Conservation (phyloP, 2,888 invertebrate genomes). For the Chrysomela aeneicollis region DNA sequence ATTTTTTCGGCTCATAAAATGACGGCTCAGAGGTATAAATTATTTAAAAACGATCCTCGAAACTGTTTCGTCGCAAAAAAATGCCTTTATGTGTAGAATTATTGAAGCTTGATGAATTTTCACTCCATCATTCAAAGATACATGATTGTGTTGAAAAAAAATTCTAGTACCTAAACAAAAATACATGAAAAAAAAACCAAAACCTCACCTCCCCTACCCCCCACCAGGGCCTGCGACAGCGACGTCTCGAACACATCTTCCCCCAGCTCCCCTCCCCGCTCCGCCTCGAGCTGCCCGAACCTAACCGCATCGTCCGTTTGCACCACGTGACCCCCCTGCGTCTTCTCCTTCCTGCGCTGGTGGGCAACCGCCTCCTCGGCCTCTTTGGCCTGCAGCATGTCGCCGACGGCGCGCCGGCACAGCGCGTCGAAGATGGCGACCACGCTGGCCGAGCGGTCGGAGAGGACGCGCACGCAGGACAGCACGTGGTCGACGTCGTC, state of each 20-base stretch:
- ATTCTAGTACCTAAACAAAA: too few relatives aligned
- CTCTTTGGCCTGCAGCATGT: conserved; percentile 83
- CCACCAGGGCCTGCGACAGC: conserved; percentile 87
- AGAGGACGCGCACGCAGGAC: conserved; percentile 78
- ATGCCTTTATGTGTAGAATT: too few relatives aligned
- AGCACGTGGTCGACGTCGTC: conserved; percentile 93
- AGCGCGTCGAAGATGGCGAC: conserved; percentile 75
- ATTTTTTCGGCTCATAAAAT: too few relatives aligned
- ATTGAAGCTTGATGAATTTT: too few relatives aligned
- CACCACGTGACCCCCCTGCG: conserved; percentile 71
- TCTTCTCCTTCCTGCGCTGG: conserved; percentile 72
- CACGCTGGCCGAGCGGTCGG: conserved; percentile 73
- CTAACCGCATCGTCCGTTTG: conserved; percentile 87
- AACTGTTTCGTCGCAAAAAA: too few relatives aligned
- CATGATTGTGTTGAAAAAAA: too few relatives aligned
- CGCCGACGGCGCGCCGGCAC: conserved; percentile 80
- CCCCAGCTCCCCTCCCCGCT: conserved; percentile 64
- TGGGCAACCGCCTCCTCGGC: conserved; percentile 70
- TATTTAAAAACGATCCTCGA: too few relatives aligned
- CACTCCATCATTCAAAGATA: too few relatives aligned
- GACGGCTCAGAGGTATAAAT: too few relatives aligned
- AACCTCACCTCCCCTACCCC: conserved; percentile 60
- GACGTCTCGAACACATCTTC: conserved; percentile 95
- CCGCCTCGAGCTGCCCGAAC: conserved; percentile 78
- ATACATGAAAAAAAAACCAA: too few relatives aligned